Evolutionary conservation across 1,140 invertebrate genomes (phyloP).

Genomic region (Dendroctonus ponderosae): DNA sequence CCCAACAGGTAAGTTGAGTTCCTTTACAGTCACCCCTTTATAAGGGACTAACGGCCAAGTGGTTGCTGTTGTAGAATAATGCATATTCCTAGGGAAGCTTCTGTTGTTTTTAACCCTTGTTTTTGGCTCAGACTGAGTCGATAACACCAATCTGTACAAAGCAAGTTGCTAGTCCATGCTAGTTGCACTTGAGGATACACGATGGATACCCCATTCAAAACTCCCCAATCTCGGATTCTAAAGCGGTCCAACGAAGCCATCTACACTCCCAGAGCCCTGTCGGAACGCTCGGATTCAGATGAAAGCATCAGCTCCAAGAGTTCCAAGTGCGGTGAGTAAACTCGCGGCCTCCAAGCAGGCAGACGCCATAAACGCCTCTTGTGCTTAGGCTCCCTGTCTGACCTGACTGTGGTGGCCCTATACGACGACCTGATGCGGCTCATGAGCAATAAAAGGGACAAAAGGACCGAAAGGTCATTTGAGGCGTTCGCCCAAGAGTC

Average conservation of each 20-base stretch:
- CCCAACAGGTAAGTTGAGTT: no score
- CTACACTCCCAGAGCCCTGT: constrained; percentile 12
- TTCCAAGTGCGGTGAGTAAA: constrained; percentile 6
- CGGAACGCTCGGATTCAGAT: constrained; percentile 41
- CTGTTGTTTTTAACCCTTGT: no score
- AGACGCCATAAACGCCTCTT: background rate
- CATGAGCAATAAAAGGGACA: constrained; percentile 30
- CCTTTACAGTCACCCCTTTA: no score
- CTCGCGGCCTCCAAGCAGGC: background rate
- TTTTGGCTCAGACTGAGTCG: no score
- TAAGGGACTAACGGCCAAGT: no score
- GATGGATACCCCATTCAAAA: constrained; percentile 41
- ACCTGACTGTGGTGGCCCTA: constrained; percentile 43
- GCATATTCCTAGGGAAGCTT: no score
- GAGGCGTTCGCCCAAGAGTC: constrained; percentile 39
- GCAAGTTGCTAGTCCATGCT: no score
- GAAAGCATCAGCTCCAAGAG: constrained; percentile 35
- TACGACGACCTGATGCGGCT: constrained; percentile 45
- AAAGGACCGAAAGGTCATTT: constrained; percentile 38
- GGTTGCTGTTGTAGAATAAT: no score
- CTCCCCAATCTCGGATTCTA: constrained; percentile 22
- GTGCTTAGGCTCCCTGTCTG: constrained; percentile 30
- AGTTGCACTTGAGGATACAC: background rate
- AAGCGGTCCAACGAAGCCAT: constrained; percentile 1
- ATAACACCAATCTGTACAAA: no score